Base-by-base conservation (phyloP, 53 echinoderm and acorn worm species). In the Patiria pectinifera region DNA sequence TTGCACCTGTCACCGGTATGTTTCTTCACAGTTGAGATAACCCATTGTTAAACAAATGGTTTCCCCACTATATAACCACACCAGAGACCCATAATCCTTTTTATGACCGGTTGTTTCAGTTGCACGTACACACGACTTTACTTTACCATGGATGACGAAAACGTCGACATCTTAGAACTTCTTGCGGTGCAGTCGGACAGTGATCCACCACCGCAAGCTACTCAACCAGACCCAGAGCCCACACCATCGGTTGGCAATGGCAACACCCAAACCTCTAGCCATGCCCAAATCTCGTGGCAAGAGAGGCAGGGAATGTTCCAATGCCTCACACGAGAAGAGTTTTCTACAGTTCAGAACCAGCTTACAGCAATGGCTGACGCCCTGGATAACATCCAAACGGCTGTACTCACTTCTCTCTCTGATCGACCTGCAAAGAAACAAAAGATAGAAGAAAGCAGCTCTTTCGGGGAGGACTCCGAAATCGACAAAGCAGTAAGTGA, bases 71-170 rank as follows among this genome's bases (percentile, higher is more conserved):
- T 49, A 82, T 49, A 82, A 82, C 49, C 53, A 8, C 82, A 82
- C 82, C 19, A 16, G 82, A 82, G 82, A 18, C 19, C 3, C 49
- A 18, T 19, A 53, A 48, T 82, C 82, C 82, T 48, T 82, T 82
- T 82, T 53, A 53, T 82, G 82, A 82, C 82, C 19, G 82, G 82
- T 23, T 48, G 82, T 82, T 49, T 82, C 82, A 53, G 15, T 82
- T 43, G 6, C 26, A 26, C 12, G 8, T 35, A 35, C 44, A 7
- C 26, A 35, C 26, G 12, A 12, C 35, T 35, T 35, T 35, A 35
- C 35, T 35, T 26, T 35, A 48, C n/a, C 12, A 82, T 82, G 49
- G 48, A 82, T 0, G 48, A 49, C 82, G 19, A 49, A 49, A 26
- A 82, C 48, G 19, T 49, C 58, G 82, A 82, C 18, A 48, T 49